Evolutionary conservation across 1,140 invertebrate species (phyloP), one percentile per base, ranked within the genome.

Genomic region (Drosophila tropicalis): DNA sequence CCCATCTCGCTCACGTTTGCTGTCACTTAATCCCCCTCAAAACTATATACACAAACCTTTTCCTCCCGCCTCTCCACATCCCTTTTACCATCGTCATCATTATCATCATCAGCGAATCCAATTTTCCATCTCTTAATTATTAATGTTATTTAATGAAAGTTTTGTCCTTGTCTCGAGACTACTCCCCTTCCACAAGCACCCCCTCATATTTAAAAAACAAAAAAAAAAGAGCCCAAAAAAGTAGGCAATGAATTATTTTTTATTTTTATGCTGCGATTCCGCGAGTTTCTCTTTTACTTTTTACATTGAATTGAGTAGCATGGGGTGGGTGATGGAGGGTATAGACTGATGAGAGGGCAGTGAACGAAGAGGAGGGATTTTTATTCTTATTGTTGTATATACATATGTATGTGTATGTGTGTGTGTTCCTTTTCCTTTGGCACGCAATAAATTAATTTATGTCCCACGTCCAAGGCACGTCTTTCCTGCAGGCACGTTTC

Each of bases 371-470:
- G n/a, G 12, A 25, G 29, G 19, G 54, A 10, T 57, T 69, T 15
- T 56, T 22, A 36, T 55, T 69, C 15, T 56, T 10, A 36, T 55
- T 69, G 41, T 62, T 68, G 54, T 32, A 32, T 82, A 63, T 79
- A 44, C 39, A 13, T 41, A 5, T 65, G 2, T 56, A 67, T 70
- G 62, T 70, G 22, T 25, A 34, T 72, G 69, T 70, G 62, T 70
- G 36, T 72, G 39, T 66, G 56, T 58, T 72, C 62, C 62, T 79
- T 83, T 83, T 80, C 78, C 75, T 83, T 64, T 89, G 72, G 81
- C 84, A 87, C 84, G 84, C 84, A 87, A 87, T 87, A 87, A 87
- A 87, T 87, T 87, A 87, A 87, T 87, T 87, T 87, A 87, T 87
- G 84, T 87, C 85, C 84, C 73, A 74, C 80, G 72, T 83, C 83